A percentile compares a stretch with the other conserved stretches of the same genome.
phyloP scores from a whole-genome alignment of 2,888 invertebrate species.

The Chaetogeoica ovagalla region DNA sequence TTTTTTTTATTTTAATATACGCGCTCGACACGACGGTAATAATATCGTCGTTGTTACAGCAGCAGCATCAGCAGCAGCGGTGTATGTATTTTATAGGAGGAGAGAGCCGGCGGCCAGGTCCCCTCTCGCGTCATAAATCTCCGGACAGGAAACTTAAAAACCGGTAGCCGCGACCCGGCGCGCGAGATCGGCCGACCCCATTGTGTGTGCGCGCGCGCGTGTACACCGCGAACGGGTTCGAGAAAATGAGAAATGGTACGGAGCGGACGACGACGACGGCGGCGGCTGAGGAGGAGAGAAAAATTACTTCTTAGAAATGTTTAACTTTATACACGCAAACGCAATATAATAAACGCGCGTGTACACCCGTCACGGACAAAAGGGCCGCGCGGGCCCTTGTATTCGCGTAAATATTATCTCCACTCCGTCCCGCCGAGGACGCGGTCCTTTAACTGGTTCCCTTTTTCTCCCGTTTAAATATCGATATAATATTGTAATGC shows the following conservation, averaged over 20 bases:
- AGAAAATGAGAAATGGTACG: not conserved
- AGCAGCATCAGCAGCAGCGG: too few relatives aligned
- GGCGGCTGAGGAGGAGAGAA: not conserved
- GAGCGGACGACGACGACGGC: too few relatives aligned
- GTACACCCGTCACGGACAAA: too few relatives aligned
- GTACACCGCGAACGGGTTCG: not conserved
- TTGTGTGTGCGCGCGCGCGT: not conserved
- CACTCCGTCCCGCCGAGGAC: too few relatives aligned
- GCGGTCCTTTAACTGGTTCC: too few relatives aligned
- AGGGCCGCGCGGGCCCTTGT: too few relatives aligned
- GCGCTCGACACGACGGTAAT: not conserved
- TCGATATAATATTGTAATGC: too few relatives aligned
- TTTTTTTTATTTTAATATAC: too few relatives aligned
- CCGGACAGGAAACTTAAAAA: constrained; percentile 47
- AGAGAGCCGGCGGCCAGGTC: too few relatives aligned
- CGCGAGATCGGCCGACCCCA: constrained; percentile 28
- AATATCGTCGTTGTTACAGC: too few relatives aligned
- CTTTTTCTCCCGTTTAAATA: too few relatives aligned
- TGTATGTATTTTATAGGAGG: not conserved
- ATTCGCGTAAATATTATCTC: too few relatives aligned
- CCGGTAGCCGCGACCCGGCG: constrained; percentile 40
- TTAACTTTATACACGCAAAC: not conserved
- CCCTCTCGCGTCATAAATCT: constrained; percentile 29
- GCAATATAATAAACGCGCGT: not conserved
- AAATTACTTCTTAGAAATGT: not conserved